A percentile compares a stretch with the other conserved stretches of the same genome.
Evolutionary conservation across 1,140 invertebrate species (phyloP).

Genomic region (Apis dorsata): DNA sequence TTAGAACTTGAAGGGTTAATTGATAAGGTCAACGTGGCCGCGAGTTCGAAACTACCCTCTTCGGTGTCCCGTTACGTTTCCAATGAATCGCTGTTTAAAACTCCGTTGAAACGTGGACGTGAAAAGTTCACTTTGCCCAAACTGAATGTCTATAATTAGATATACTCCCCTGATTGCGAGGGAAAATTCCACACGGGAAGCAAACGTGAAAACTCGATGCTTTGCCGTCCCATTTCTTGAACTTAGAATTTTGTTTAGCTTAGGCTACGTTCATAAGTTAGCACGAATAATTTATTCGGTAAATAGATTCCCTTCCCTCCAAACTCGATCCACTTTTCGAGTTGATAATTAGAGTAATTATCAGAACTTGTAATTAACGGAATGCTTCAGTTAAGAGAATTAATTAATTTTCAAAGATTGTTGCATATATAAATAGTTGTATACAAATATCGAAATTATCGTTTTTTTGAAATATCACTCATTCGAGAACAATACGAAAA

Average conservation of each 20-base stretch:
- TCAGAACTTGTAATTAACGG: not conserved
- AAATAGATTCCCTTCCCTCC: not conserved
- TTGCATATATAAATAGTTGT: too few species aligned
- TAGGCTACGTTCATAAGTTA: too few species aligned
- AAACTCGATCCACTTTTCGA: not conserved
- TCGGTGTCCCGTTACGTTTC: not conserved
- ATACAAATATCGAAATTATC: too few species aligned
- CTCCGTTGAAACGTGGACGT: not conserved
- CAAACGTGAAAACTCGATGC: not conserved
- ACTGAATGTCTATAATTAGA: not conserved
- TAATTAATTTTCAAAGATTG: not conserved
- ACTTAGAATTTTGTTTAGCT: too few species aligned
- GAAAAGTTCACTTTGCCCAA: not conserved
- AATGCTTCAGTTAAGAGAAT: not conserved
- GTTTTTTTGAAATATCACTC: too few species aligned
- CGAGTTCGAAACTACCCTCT: constrained; percentile 22
- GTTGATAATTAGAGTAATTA: not conserved
- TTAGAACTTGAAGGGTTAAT: constrained; percentile 62
- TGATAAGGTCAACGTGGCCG: constrained; percentile 31
- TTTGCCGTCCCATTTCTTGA: not conserved
- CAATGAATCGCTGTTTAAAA: constrained; percentile 11
- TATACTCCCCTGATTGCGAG: not conserved
- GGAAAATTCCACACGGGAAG: not conserved
- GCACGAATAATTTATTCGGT: not conserved
- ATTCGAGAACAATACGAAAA: too few species aligned